These are phyloP conservation scores for Campoplex nolae DNA, from an alignment of 2,888 invertebrate genomes.

Conservation along the genomic window DNA sequence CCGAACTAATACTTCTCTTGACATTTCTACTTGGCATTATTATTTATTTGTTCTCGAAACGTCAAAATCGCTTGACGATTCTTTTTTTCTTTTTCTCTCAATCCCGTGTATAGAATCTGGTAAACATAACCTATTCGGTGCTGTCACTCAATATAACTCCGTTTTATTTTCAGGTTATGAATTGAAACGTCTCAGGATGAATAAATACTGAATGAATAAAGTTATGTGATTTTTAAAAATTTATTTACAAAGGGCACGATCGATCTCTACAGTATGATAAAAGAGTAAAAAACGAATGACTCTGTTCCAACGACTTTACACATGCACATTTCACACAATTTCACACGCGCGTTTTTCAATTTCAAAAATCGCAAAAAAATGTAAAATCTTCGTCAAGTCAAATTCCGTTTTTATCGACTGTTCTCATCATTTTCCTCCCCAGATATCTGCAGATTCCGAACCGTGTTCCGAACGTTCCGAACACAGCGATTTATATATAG, in stretches of 20 bases:
- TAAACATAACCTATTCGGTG: slow-evolving; percentile 17
- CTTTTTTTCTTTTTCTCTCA: not conserved
- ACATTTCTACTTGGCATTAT: slow-evolving; percentile 47
- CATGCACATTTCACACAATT: not conserved
- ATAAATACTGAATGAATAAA: not conserved
- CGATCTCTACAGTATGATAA: not conserved
- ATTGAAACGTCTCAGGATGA: not conserved
- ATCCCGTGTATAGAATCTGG: not conserved
- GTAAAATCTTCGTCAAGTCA: not conserved
- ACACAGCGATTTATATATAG: no score
- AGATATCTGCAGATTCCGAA: no score
- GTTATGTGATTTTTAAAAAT: not conserved
- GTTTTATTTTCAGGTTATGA: not conserved
- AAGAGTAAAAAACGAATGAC: not conserved
- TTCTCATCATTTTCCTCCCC: no score
- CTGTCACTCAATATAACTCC: not conserved
- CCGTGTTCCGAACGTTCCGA: no score
- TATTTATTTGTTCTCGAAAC: not conserved
- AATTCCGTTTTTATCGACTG: not conserved
- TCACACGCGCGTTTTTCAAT: not conserved
- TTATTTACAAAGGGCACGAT: not conserved
- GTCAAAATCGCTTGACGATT: not conserved
- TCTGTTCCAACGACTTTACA: not conserved
- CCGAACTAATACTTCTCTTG: slow-evolving; percentile 2
- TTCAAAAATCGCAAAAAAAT: not conserved